These are phyloP conservation scores for Mesochorus sp. DNA, from an alignment of 2,888 invertebrate species.

Conservation along the genomic window DNA sequence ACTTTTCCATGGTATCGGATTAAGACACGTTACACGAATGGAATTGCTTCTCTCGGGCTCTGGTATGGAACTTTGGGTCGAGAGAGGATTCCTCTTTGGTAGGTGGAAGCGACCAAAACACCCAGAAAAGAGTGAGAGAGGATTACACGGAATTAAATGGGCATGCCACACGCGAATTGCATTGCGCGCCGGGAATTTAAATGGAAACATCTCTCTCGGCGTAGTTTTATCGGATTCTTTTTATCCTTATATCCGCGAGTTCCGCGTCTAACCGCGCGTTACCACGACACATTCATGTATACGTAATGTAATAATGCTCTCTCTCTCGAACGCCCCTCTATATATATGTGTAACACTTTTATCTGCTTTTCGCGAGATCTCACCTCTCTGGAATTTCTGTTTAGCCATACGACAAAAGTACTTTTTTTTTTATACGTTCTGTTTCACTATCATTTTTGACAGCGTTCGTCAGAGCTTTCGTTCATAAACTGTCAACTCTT, in stretches of 20 bases:
- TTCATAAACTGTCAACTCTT: no score
- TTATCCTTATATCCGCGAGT: slow-evolving; percentile 46
- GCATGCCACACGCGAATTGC: slow-evolving; percentile 56
- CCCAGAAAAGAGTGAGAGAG: slow-evolving; percentile 54
- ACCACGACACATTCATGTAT: slow-evolving; percentile 55
- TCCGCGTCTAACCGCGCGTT: slow-evolving; percentile 30
- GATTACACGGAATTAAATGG: slow-evolving; percentile 66
- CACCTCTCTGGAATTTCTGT: slow-evolving; percentile 5
- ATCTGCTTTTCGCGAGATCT: background rate
- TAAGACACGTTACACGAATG: slow-evolving; percentile 37
- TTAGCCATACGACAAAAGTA: background rate
- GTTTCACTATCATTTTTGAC: no score
- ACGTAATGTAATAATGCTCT: slow-evolving; percentile 59
- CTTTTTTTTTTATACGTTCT: no score
- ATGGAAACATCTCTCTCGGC: slow-evolving; percentile 59
- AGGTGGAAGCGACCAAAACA: slow-evolving; percentile 13
- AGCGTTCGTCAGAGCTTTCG: no score
- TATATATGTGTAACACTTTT: slow-evolving; percentile 27
- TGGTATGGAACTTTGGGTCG: slow-evolving; percentile 8
- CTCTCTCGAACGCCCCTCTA: slow-evolving; percentile 30
- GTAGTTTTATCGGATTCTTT: slow-evolving; percentile 63
- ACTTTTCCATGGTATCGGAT: slow-evolving; percentile 44
- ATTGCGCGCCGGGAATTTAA: slow-evolving; percentile 60
- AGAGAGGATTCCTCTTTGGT: background rate
- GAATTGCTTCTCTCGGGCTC: slow-evolving; percentile 45